These are phyloP conservation scores for Falco columbarius DNA, from an alignment of 2,797 vertebrate species.

Conservation along the genomic window DNA sequence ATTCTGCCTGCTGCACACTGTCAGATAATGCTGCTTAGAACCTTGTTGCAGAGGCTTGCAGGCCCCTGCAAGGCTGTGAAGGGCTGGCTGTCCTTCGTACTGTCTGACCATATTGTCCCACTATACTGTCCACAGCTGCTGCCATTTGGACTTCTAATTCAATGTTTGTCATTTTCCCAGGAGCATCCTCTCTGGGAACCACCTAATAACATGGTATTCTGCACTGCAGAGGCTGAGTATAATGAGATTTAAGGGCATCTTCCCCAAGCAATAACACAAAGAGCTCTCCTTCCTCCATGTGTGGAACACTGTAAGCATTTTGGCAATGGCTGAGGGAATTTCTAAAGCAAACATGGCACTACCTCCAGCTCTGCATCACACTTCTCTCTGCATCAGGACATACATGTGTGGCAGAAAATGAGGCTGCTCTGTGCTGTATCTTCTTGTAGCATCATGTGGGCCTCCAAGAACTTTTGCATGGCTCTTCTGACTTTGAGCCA, in stretches of 20 bases:
- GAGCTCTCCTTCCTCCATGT: neutral
- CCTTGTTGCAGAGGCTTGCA: neutral
- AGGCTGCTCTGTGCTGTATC: neutral
- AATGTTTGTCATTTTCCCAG: neutral
- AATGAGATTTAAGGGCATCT: neutral
- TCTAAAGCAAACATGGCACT: neutral
- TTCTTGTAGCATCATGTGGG: neutral
- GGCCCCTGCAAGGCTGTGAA: neutral
- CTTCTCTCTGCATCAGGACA: neutral
- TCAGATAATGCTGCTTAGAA: neutral
- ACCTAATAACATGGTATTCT: neutral
- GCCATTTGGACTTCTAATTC: neutral
- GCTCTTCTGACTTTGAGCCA: neutral
- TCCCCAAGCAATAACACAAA: neutral
- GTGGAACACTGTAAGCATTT: neutral
- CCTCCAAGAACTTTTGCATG: neutral
- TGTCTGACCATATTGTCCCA: fast-evolving
- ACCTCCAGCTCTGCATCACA: neutral
- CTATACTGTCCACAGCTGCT: neutral
- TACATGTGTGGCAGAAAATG: neutral
- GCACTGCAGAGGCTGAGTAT: neutral
- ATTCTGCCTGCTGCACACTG: fast-evolving
- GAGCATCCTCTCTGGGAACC: neutral
- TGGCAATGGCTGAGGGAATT: neutral
- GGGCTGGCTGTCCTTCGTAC: neutral